These are phyloP conservation scores for Rhogogaster chlorosoma DNA, from an alignment of 2,888 invertebrate species.

Conservation along the genomic window DNA sequence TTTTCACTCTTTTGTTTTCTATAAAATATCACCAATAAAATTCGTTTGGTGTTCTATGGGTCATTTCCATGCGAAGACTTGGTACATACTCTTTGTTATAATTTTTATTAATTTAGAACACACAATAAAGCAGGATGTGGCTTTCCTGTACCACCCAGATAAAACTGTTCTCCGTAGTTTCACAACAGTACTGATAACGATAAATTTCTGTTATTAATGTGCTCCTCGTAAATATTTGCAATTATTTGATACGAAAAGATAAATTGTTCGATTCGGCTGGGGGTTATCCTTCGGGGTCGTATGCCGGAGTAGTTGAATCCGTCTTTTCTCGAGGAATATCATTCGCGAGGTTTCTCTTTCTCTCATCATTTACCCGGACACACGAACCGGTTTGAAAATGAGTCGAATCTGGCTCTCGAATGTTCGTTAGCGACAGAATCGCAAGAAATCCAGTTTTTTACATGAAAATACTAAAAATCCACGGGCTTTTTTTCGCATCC, in stretches of 20 bases:
- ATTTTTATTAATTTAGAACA: background rate
- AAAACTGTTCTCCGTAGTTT: background rate
- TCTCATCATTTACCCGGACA: background rate
- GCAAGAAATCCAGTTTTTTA: background rate
- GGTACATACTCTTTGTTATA: background rate
- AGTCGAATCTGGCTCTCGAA: background rate
- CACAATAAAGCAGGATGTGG: background rate
- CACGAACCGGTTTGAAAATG: background rate
- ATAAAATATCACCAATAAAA: too few species aligned
- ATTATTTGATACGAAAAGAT: background rate
- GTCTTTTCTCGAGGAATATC: background rate
- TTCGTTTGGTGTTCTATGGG: too few species aligned
- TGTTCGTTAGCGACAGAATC: background rate
- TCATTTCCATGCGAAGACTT: too few species aligned
- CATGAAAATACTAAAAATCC: background rate
- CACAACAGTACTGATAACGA: background rate
- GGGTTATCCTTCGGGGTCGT: background rate
- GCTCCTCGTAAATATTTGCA: background rate
- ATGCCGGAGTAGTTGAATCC: background rate
- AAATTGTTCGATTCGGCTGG: background rate
- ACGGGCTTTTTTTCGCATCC: background rate
- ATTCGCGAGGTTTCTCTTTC: background rate
- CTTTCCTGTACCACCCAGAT: conserved; percentile 5
- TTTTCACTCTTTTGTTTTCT: too few species aligned
- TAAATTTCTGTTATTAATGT: background rate